A percentile compares a stretch with the other conserved stretches of the same genome.
phyloP scores from a whole-genome alignment of 2,113 vertebrate genomes.

The Pelmatolapia mariae region DNA sequence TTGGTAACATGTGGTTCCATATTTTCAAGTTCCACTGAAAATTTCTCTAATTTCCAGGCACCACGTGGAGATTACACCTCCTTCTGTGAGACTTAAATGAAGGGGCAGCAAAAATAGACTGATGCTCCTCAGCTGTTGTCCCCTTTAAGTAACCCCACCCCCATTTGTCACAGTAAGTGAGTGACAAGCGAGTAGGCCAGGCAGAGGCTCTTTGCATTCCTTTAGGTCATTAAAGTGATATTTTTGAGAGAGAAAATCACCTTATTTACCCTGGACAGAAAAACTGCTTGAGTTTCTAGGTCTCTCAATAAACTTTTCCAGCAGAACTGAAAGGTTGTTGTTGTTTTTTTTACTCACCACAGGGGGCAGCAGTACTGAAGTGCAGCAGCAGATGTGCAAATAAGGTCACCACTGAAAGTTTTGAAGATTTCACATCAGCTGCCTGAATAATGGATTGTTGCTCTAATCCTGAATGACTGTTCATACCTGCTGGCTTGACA shows the following conservation, averaged over 20 bases:
- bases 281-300: background rate
- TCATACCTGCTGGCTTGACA: background rate
- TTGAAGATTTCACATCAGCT: constrained; percentile 5
- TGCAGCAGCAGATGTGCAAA: constrained; percentile 35
- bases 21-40: background rate
- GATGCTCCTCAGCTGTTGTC: constrained; percentile 52
- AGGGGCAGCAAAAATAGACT: constrained; percentile 46
- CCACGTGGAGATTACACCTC: constrained; percentile 5
- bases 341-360: background rate
- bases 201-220: background rate
- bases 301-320: background rate
- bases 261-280: background rate
- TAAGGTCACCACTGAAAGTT: constrained; percentile 11
- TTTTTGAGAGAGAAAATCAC: background rate
- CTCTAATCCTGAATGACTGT: constrained; percentile 31
- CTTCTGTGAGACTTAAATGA: constrained; percentile 25
- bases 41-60: background rate
- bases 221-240: background rate
- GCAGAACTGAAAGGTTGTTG: background rate
- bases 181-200: background rate
- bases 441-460: constrained; percentile 31
- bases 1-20: background rate
- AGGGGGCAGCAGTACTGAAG: background rate
- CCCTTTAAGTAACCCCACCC: background rate
- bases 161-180: background rate